These are phyloP conservation scores for Cladopsammia gracilis DNA, from an alignment of 64 coral and sea anemone genomes.

Conservation along the genomic window DNA sequence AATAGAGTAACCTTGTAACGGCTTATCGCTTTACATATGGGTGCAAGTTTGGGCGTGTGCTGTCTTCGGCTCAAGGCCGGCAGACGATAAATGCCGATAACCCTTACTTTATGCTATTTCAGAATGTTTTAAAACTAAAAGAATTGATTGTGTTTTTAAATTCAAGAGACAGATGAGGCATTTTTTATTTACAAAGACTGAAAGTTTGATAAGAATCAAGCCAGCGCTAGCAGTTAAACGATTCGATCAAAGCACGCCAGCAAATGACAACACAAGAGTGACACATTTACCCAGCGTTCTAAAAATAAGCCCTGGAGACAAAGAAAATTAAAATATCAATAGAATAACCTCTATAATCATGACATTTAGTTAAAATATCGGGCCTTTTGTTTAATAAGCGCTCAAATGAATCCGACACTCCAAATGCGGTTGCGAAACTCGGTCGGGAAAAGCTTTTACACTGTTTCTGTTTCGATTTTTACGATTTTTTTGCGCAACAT, in stretches of 20 bases:
- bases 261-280: not conserved
- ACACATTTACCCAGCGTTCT: constrained; percentile 25
- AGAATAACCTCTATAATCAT: constrained; percentile 45
- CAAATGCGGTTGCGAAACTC: constrained; percentile 21
- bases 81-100: too few relatives aligned
- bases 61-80: too few relatives aligned
- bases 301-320: constrained; percentile 29
- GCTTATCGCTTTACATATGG: too few relatives aligned
- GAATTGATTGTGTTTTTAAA: too few relatives aligned
- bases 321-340: constrained; percentile 63
- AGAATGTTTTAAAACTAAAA: too few relatives aligned
- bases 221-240: not conserved
- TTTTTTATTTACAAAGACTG: not conserved
- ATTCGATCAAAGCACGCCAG: not conserved
- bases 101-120: too few relatives aligned
- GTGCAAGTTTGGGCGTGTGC: too few relatives aligned
- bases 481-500: not conserved
- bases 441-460: too few relatives aligned
- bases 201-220: not conserved
- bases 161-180: not conserved
- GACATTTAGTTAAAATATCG: constrained; percentile 53
- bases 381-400: constrained; percentile 49
- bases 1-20: too few relatives aligned
- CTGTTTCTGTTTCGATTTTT: not conserved
- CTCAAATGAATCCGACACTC: constrained; percentile 18